phyloP scores from a whole-genome alignment of 2,888 invertebrate genomes.

The Therioaphis trifolii region DNA sequence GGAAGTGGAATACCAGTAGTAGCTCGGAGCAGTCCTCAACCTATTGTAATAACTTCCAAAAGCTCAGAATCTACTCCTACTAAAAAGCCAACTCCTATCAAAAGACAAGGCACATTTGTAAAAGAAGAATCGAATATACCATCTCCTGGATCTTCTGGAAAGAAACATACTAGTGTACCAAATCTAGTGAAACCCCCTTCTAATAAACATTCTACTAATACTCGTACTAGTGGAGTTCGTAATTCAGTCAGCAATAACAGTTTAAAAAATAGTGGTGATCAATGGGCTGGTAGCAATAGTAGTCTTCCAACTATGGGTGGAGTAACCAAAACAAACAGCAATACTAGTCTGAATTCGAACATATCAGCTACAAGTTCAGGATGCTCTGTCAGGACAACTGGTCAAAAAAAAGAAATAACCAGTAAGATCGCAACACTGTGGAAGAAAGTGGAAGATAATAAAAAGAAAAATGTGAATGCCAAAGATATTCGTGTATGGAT shows the following conservation, averaged over 20 bases:
- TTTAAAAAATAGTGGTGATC: conserved; percentile 68
- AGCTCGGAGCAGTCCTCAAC: conserved; percentile 53
- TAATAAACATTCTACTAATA: conserved; percentile 55
- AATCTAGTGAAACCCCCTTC: conserved; percentile 60
- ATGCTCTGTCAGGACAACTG: conserved; percentile 67
- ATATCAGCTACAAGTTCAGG: conserved; percentile 66
- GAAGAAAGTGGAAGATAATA: conserved; percentile 79
- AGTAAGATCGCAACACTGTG: conserved; percentile 85
- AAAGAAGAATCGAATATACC: conserved; percentile 78
- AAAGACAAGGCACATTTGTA: conserved; percentile 91
- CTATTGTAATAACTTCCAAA: conserved; percentile 39
- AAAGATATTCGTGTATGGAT: conserved; percentile 76
- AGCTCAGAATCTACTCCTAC: conserved; percentile 60
- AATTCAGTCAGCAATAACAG: conserved; percentile 66
- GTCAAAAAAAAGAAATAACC: conserved; percentile 74
- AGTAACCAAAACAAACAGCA: conserved; percentile 73
- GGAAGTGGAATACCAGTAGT: conserved; percentile 65
- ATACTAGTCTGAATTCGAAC: conserved; percentile 73
- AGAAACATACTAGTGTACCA: conserved; percentile 63
- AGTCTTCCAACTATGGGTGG: conserved; percentile 68
- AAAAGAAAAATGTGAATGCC: conserved; percentile 71
- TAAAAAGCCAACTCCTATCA: conserved; percentile 70
- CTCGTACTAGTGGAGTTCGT: conserved; percentile 69
- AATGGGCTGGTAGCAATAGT: conserved; percentile 70
- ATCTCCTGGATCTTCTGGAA: conserved; percentile 64